A percentile compares a stretch with the other conserved stretches of the same genome.
phyloP scores from a whole-genome alignment of 2,888 invertebrate genomes.

The Plemyria rubiginata region DNA sequence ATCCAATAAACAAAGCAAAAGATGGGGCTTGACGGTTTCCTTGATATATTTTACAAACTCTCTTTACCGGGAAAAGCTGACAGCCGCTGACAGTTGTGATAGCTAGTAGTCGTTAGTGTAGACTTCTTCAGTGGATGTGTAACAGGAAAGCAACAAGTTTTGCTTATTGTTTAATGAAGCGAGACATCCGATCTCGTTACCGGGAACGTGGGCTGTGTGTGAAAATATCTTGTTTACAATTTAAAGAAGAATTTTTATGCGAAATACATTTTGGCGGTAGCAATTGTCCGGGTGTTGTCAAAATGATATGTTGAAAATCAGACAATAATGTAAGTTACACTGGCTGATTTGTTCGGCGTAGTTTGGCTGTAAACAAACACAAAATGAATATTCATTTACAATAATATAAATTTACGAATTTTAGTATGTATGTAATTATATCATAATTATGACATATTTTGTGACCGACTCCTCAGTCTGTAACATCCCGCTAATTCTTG shows the following conservation, averaged over 20 bases:
- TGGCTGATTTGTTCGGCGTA: no score
- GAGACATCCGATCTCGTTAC: constrained; percentile 42
- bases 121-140: constrained; percentile 35
- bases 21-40: neutral
- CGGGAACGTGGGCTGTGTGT: constrained; percentile 41
- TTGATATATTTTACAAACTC: neutral
- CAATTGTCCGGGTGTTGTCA: neutral
- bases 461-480: no score
- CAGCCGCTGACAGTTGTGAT: constrained; percentile 5
- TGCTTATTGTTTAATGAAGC: constrained; percentile 55
- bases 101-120: constrained; percentile 6
- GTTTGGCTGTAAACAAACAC: no score
- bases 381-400: no score
- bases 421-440: no score
- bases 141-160: constrained; percentile 45
- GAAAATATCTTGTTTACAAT: constrained; percentile 29
- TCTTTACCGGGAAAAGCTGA: neutral
- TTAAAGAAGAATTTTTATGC: constrained; percentile 26
- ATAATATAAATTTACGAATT: no score
- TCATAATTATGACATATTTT: no score
- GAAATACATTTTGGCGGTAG: constrained; percentile 6
- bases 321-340: no score
- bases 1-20: neutral
- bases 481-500: no score
- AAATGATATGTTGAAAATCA: no score